Percentiles rank a stretch among this genome's conserved stretches.
phyloP scores from a whole-genome alignment of 2,888 invertebrate species.

The Drepanosiphum platanoidis region DNA sequence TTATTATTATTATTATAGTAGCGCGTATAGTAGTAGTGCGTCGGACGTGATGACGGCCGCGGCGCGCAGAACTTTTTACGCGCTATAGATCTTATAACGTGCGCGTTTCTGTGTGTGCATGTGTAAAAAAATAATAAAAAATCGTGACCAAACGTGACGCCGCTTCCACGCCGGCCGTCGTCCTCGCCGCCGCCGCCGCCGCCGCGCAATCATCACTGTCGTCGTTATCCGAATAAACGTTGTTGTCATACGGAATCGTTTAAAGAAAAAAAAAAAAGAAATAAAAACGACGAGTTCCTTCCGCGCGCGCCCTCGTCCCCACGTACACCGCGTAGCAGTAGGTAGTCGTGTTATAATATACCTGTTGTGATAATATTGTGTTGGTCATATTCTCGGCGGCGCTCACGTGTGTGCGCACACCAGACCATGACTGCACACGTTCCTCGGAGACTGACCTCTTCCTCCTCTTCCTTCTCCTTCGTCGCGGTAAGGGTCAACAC shows the following conservation, averaged over 20 bases:
- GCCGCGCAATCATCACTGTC: slow-evolving; percentile 16
- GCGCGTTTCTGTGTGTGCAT: neutral
- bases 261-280: neutral
- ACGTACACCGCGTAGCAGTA: neutral
- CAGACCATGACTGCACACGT: slow-evolving; percentile 56
- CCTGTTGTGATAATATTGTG: slow-evolving; percentile 19
- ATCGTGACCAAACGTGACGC: slow-evolving; percentile 13
- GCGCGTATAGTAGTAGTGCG: neutral
- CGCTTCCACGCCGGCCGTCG: neutral
- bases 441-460: slow-evolving; percentile 15
- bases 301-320: neutral
- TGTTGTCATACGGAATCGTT: slow-evolving; percentile 24
- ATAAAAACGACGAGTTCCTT: slow-evolving; percentile 28
- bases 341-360: neutral
- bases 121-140: neutral
- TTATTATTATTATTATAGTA: neutral
- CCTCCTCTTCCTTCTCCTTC: too few relatives aligned
- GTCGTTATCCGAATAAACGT: slow-evolving; percentile 39
- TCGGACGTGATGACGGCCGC: neutral
- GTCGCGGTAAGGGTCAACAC: slow-evolving; percentile 48
- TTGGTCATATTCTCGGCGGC: slow-evolving; percentile 10
- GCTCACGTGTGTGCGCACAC: slow-evolving; percentile 5
- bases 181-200: neutral
- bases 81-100: neutral
- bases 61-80: neutral